Conservation (phyloP, 2,888 invertebrate genomes). For the Polymixis flavicincta region DNA sequence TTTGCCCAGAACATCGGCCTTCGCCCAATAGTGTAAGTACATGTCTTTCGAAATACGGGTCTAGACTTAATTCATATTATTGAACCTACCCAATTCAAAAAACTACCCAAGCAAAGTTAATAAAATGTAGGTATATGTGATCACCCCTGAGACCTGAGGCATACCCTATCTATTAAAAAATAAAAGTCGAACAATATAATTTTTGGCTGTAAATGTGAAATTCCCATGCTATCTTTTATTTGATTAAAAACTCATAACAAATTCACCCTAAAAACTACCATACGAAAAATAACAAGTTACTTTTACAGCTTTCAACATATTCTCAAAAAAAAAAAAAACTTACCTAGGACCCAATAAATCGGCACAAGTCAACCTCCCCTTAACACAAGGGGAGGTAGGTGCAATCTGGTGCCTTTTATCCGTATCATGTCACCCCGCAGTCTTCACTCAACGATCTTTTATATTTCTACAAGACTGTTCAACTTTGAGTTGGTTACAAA, state of each 20-base stretch:
- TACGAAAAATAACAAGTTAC: neutral
- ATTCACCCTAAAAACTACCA: neutral
- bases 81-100: too few relatives aligned
- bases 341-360: slow-evolving; percentile 45
- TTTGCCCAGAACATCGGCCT: neutral
- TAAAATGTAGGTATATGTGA: too few relatives aligned
- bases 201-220: neutral
- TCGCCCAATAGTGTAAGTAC: neutral
- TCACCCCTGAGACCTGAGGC: too few relatives aligned
- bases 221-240: neutral
- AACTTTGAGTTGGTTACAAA: slow-evolving; percentile 45
- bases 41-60: neutral
- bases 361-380: slow-evolving; percentile 69
- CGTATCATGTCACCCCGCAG: slow-evolving; percentile 82
- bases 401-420: slow-evolving; percentile 88
- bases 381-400: slow-evolving; percentile 80
- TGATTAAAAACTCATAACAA: neutral
- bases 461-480: slow-evolving; percentile 68
- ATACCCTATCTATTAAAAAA: too few relatives aligned
- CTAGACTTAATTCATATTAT: too few relatives aligned
- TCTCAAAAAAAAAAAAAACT: slow-evolving; percentile 21
- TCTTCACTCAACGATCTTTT: slow-evolving; percentile 77
- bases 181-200: neutral
- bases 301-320: slow-evolving; percentile 22
- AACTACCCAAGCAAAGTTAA: too few relatives aligned